These are phyloP conservation scores for Uropetala carovei DNA, from an alignment of 2,888 invertebrate genomes.

Conservation along the genomic window DNA sequence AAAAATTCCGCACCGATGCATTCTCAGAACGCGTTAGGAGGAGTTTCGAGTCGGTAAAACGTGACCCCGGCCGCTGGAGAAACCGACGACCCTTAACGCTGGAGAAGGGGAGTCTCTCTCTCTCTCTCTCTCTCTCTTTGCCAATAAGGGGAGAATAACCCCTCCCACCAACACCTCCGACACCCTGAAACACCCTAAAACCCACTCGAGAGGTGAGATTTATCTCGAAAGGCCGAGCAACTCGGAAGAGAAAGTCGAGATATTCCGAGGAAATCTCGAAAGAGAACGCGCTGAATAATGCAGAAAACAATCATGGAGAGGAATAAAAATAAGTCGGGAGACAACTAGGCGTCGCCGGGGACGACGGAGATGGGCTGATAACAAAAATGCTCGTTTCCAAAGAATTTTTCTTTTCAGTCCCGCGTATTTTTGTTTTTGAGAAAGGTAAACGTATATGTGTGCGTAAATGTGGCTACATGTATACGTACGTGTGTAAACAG, in stretches of 20 bases:
- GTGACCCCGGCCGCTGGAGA: background rate
- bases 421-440: too few relatives aligned
- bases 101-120: too few relatives aligned
- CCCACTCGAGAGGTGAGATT: constrained; percentile 4
- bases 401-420: too few relatives aligned
- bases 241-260: background rate
- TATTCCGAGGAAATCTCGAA: background rate
- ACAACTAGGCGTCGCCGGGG: too few relatives aligned
- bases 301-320: background rate
- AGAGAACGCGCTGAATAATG: background rate
- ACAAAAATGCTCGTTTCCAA: too few relatives aligned
- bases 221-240: background rate
- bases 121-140: background rate
- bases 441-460: too few relatives aligned
- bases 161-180: too few relatives aligned
- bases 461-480: too few relatives aligned
- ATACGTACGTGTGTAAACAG: too few relatives aligned
- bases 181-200: background rate
- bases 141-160: background rate
- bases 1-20: background rate
- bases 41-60: background rate
- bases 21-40: constrained; percentile 3
- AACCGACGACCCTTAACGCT: background rate
- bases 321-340: background rate
- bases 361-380: too few relatives aligned